Percentiles rank a stretch among this genome's conserved stretches.
Evolutionary conservation across 1,140 invertebrate species (phyloP).

Genomic region (Rhagoletis pomonella): DNA sequence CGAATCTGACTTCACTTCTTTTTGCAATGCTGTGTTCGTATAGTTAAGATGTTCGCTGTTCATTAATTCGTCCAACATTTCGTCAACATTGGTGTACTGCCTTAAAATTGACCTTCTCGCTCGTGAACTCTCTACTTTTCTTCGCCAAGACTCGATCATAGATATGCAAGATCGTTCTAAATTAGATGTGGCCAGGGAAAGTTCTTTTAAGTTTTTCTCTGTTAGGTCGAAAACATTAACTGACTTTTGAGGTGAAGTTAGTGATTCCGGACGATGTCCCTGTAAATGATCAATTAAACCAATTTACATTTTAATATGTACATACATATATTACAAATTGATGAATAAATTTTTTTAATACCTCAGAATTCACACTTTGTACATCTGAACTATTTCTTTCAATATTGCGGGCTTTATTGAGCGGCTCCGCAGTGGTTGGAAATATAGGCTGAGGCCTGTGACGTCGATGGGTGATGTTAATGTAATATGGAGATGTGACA

Average conservation of each 20-base stretch:
- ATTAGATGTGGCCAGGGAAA: constrained; percentile 58
- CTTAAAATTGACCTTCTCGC: constrained; percentile 64
- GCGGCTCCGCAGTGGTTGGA: constrained; percentile 41
- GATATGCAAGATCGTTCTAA: constrained; percentile 60
- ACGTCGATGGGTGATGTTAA: constrained; percentile 72
- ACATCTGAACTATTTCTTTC: neutral
- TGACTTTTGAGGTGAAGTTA: constrained; percentile 29
- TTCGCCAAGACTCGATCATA: constrained; percentile 69
- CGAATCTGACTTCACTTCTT: neutral
- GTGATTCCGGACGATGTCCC: neutral
- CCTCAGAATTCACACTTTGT: neutral
- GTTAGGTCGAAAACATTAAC: constrained; percentile 70
- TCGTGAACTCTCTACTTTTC: constrained; percentile 67
- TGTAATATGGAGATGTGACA: constrained; percentile 70
- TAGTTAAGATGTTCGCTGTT: constrained; percentile 65
- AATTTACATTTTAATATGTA: neutral
- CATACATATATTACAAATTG: too few relatives aligned
- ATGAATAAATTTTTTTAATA: neutral
- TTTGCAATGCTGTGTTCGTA: constrained; percentile 57
- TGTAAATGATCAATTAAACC: neutral
- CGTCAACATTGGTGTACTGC: constrained; percentile 62
- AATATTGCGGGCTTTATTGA: too few relatives aligned
- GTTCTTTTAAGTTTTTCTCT: constrained; percentile 66
- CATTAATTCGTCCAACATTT: constrained; percentile 65
- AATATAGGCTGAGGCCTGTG: constrained; percentile 64